Conservation (phyloP, 2,113 vertebrate species). For the Monopterus albus region DNA sequence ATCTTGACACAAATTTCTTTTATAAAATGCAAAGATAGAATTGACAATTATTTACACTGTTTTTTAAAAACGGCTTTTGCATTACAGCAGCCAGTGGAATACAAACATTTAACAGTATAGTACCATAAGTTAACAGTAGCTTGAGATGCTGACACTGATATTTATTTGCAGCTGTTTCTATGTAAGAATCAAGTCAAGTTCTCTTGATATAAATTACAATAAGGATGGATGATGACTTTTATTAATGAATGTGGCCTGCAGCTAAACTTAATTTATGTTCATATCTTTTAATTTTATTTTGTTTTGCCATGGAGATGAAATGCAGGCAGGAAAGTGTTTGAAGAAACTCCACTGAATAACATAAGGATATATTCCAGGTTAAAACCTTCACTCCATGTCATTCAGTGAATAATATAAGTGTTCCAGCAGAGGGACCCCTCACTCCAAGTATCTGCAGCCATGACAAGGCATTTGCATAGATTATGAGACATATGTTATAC, state of each 20-base stretch:
- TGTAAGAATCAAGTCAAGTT: conserved; percentile 22
- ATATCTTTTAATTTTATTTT: too few species aligned
- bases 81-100: conserved; percentile 31
- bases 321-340: conserved; percentile 7
- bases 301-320: not conserved
- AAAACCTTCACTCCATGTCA: not conserved
- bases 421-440: conserved; percentile 67
- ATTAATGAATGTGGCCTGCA: too few species aligned
- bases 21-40: conserved; percentile 28
- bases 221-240: conserved; percentile 35
- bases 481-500: conserved; percentile 40
- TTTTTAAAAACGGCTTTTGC: conserved; percentile 18
- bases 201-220: conserved; percentile 40
- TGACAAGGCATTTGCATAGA: conserved; percentile 67
- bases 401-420: not conserved
- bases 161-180: conserved; percentile 41
- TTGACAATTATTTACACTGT: conserved; percentile 13
- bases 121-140: conserved; percentile 50
- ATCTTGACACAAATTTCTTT: conserved; percentile 5
- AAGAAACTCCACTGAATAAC: conserved; percentile 8
- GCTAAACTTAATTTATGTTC: too few species aligned
- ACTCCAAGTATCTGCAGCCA: conserved; percentile 44
- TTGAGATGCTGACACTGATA: not conserved
- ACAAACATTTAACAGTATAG: conserved; percentile 49
- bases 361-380: not conserved